Conservation (phyloP, 2,113 vertebrate species). For the Ahaetulla prasina region DNA sequence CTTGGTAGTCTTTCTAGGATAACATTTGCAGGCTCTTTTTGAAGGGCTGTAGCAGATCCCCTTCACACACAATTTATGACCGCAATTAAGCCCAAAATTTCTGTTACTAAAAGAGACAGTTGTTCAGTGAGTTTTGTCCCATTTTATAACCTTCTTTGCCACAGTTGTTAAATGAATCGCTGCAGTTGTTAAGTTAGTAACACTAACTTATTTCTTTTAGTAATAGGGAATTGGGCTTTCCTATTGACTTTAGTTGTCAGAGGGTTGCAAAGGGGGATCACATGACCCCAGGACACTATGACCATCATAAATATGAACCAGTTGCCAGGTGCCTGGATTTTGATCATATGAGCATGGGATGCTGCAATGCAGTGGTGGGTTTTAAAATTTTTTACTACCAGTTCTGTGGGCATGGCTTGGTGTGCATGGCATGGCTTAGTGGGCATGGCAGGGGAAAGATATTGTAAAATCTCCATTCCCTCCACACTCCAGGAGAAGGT, state of each 20-base stretch:
- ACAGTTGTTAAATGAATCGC: background rate
- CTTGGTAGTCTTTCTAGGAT: background rate
- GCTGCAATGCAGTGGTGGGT: too few species aligned
- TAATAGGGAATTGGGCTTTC: too few species aligned
- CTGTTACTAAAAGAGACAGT: background rate
- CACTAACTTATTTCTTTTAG: too few species aligned
- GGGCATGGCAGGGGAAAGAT: too few species aligned
- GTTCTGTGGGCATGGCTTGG: too few species aligned
- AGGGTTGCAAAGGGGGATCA: background rate
- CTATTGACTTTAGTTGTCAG: background rate
- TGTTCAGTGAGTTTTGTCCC: background rate
- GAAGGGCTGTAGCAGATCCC: background rate
- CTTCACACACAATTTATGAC: too few species aligned
- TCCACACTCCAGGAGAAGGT: too few species aligned
- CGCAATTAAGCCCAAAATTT: background rate
- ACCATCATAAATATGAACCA: background rate
- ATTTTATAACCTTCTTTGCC: background rate
- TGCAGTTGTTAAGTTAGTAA: background rate
- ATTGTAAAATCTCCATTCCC: too few species aligned
- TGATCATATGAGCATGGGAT: background rate
- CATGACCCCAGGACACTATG: background rate
- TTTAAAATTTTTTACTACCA: too few species aligned
- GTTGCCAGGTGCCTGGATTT: background rate
- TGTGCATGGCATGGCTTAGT: too few species aligned
- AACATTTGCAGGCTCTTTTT: background rate